Percentiles rank a stretch among this genome's conserved stretches.
Conservation (phyloP, 2,888 invertebrate species). For the Pyrgus malvae region DNA sequence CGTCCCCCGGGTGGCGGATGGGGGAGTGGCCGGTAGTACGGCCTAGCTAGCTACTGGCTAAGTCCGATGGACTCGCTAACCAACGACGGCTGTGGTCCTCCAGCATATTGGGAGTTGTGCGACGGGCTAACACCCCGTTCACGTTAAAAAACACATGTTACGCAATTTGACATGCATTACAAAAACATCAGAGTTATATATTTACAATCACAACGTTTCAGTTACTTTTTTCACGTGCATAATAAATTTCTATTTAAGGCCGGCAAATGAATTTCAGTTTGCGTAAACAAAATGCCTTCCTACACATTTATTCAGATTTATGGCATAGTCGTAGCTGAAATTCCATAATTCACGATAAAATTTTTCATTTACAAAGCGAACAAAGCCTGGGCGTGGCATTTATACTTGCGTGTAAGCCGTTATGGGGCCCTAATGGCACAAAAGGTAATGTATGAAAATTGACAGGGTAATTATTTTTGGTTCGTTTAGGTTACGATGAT, state of each 20-base stretch:
- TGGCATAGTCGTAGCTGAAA: slow-evolving; percentile 24
- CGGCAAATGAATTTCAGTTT: slow-evolving; percentile 20
- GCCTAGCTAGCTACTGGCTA: too few relatives aligned
- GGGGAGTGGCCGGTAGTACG: too few relatives aligned
- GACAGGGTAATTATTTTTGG: slow-evolving; percentile 10
- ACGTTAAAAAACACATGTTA: too few relatives aligned
- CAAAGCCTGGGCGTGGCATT: slow-evolving; percentile 23
- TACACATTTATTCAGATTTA: slow-evolving; percentile 23
- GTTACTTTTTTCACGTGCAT: slow-evolving; percentile 7
- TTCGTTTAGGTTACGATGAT: background rate
- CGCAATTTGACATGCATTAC: too few relatives aligned
- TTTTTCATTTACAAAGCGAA: slow-evolving; percentile 20
- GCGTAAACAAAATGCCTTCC: slow-evolving; percentile 20
- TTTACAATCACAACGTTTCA: background rate
- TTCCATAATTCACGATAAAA: slow-evolving; percentile 27
- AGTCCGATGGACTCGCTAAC: too few relatives aligned
- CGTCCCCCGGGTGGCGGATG: too few relatives aligned
- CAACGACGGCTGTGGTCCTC: too few relatives aligned
- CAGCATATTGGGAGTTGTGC: too few relatives aligned
- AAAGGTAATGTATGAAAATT: slow-evolving; percentile 16
- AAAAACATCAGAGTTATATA: too few relatives aligned
- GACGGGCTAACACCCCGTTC: too few relatives aligned
- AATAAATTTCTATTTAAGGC: slow-evolving; percentile 20
- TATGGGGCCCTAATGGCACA: background rate
- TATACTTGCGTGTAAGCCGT: slow-evolving; percentile 17